Conservation (phyloP, 2,113 vertebrate genomes). For the Cricetomys ansorgei region DNA sequence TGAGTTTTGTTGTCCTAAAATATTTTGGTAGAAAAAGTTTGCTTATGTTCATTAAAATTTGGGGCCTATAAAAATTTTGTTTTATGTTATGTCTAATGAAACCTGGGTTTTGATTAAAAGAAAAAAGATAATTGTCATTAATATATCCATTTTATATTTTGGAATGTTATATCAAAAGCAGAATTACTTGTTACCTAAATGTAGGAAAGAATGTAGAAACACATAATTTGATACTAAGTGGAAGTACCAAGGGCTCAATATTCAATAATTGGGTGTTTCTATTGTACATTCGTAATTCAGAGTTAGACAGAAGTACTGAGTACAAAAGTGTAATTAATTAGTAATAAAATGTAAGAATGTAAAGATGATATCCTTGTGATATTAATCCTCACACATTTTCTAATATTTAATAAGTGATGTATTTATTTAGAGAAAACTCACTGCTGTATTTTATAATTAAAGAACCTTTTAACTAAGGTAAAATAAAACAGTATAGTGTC, state of each 20-base stretch:
- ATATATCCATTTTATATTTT: not conserved
- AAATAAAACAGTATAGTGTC: not conserved
- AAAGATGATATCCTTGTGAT: not conserved
- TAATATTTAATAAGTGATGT: not conserved
- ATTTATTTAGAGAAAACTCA: not conserved
- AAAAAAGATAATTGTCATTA: not conserved
- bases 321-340: not conserved
- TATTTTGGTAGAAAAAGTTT: not conserved
- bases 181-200: not conserved
- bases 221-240: not conserved
- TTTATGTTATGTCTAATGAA: not conserved
- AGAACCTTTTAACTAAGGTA: not conserved
- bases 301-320: not conserved
- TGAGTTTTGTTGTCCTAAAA: not conserved
- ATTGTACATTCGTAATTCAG: not conserved
- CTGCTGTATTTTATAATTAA: not conserved
- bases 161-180: not conserved
- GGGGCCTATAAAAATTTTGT: not conserved
- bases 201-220: not conserved
- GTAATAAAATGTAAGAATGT: not conserved
- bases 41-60: not conserved
- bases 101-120: not conserved
- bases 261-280: not conserved
- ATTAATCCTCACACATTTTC: not conserved
- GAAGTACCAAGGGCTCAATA: not conserved